Conservation (phyloP, 2,797 vertebrate genomes). For the Sarcophilus harrisii region DNA sequence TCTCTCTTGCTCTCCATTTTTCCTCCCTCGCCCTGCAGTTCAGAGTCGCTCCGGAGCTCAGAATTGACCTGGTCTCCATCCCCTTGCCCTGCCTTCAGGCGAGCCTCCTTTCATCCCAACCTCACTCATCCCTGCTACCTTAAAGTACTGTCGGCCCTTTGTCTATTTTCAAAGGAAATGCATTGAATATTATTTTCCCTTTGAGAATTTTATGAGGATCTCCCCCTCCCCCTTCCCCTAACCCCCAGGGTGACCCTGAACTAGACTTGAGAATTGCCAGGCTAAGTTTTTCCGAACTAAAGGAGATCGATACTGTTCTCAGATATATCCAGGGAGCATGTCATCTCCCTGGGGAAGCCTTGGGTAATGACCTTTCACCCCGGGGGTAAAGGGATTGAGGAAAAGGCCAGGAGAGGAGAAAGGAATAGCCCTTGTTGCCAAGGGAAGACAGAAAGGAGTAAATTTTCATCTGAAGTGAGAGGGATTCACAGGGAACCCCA, state of each 20-base stretch:
- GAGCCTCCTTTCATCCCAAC: background rate
- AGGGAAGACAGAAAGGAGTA: background rate
- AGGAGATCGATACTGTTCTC: background rate
- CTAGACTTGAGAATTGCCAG: background rate
- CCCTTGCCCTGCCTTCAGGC: background rate
- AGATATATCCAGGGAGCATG: background rate
- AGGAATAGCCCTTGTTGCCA: background rate
- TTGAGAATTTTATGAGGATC: background rate
- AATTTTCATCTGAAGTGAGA: background rate
- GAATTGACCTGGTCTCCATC: background rate
- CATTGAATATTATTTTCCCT: background rate
- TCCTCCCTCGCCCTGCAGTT: background rate
- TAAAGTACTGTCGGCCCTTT: background rate
- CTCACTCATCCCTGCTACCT: background rate
- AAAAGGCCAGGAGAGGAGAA: background rate
- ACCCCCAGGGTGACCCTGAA: background rate
- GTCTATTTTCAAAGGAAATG: background rate
- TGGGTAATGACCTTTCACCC: background rate
- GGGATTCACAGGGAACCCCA: background rate
- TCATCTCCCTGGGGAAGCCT: background rate
- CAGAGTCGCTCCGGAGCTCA: background rate
- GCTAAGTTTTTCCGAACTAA: background rate
- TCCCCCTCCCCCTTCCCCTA: background rate
- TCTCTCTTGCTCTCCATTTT: background rate
- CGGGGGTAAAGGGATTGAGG: background rate